These are phyloP conservation scores for Melolontha melolontha DNA, from an alignment of 2,888 invertebrate genomes.

Conservation along the genomic window DNA sequence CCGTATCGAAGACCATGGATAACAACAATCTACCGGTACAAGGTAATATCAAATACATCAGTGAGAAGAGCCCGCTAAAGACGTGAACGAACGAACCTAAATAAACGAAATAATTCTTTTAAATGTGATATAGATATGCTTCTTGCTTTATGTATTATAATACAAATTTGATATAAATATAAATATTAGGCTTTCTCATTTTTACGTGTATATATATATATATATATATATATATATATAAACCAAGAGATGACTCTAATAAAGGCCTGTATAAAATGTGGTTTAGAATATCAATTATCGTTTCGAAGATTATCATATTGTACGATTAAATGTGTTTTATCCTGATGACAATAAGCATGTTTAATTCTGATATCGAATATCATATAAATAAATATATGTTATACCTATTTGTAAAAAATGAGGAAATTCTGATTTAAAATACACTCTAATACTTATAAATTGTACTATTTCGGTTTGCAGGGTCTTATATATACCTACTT, in stretches of 20 bases:
- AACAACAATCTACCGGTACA: constrained; percentile 46
- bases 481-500: constrained; percentile 19
- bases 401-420: constrained; percentile 20
- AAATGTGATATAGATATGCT: constrained; percentile 41
- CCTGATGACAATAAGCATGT: constrained; percentile 34
- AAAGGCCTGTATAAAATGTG: constrained; percentile 25
- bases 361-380: constrained; percentile 31
- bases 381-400: too few species aligned
- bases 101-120: constrained; percentile 22
- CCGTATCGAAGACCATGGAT: constrained; percentile 44
- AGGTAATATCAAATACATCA: constrained; percentile 24
- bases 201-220: constrained; percentile 6
- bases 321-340: constrained; percentile 17
- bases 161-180: constrained; percentile 37
- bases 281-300: constrained; percentile 11
- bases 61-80: constrained; percentile 36
- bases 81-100: constrained; percentile 28
- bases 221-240: too few species aligned
- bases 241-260: constrained; percentile 11
- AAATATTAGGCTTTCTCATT: constrained; percentile 29
- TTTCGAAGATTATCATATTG: constrained; percentile 2
- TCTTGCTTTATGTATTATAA: constrained; percentile 37
- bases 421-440: constrained; percentile 15
- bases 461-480: constrained; percentile 33
- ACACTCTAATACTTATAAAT: constrained; percentile 14